phyloP scores from a whole-genome alignment of 2,888 invertebrate species.

The Carcina quercana region DNA sequence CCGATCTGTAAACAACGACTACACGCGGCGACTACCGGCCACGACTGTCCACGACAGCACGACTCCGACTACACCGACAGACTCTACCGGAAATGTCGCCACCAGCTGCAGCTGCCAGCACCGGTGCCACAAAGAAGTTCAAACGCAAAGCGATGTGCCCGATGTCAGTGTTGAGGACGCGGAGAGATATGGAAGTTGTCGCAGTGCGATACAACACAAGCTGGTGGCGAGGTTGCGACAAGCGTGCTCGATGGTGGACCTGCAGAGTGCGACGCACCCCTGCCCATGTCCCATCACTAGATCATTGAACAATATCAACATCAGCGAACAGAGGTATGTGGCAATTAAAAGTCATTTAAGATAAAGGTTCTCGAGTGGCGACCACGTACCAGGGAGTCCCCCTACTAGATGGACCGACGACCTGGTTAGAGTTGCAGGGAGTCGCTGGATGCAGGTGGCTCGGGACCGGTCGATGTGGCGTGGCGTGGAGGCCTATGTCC shows the following conservation, averaged over 20 bases:
- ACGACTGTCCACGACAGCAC: conserved; percentile 23
- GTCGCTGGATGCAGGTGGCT: too few relatives aligned
- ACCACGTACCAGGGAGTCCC: too few relatives aligned
- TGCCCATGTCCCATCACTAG: conserved; percentile 33
- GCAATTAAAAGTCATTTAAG: conserved; percentile 27
- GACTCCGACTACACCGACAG: conserved; percentile 22
- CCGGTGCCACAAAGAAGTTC: conserved; percentile 5
- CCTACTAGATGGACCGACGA: too few relatives aligned
- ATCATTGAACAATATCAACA: conserved; percentile 41
- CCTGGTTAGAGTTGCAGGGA: too few relatives aligned
- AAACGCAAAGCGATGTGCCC: conserved; percentile 21
- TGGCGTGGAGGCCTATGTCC: too few relatives aligned
- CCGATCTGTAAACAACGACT: conserved; percentile 24
- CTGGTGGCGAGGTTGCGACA: conserved; percentile 46
- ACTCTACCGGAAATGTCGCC: conserved; percentile 23
- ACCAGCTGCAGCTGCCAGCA: conserved; percentile 27
- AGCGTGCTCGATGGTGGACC: conserved; percentile 51
- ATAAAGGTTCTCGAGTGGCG: too few relatives aligned
- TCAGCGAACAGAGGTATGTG: conserved; percentile 29
- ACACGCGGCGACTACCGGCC: conserved; percentile 5
- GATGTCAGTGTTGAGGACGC: conserved; percentile 30
- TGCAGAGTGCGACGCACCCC: conserved; percentile 29
- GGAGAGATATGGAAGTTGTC: conserved; percentile 19
- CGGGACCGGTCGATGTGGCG: too few relatives aligned
- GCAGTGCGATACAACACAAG: conserved; percentile 41